These are phyloP conservation scores for Anhinga rufa DNA, from an alignment of 2,113 vertebrate species.

Conservation along the genomic window DNA sequence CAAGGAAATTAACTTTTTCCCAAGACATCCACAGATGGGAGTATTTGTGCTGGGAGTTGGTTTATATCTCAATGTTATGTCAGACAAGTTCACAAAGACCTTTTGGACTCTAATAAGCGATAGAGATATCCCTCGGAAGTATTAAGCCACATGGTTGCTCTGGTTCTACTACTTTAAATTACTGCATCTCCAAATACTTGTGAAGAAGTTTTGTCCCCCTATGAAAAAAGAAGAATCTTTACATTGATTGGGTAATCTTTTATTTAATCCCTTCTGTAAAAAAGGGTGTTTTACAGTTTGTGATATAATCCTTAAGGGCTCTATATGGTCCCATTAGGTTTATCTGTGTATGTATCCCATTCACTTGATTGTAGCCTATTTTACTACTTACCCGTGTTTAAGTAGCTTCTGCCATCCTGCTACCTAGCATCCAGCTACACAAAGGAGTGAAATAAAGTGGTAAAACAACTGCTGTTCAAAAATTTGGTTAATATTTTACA, in stretches of 20 bases:
- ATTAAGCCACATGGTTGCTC: not conserved
- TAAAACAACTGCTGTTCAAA: not conserved
- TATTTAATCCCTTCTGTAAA: not conserved
- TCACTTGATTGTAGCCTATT: not conserved
- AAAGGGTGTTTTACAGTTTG: not conserved
- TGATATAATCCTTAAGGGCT: not conserved
- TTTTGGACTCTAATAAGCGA: not conserved
- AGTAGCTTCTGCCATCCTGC: not conserved
- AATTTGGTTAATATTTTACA: not conserved
- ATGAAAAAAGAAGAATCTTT: not conserved
- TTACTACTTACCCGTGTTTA: not conserved
- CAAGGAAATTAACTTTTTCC: not conserved
- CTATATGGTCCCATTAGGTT: not conserved
- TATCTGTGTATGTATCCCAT: not conserved
- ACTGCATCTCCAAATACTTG: not conserved
- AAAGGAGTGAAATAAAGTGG: not conserved
- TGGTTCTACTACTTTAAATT: not conserved
- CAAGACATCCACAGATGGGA: not conserved
- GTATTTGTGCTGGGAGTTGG: not conserved
- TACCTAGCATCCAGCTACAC: not conserved
- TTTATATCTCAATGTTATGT: not conserved
- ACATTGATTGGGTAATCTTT: not conserved
- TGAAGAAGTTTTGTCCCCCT: not conserved
- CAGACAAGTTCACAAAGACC: not conserved
- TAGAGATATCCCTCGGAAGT: not conserved